Evolutionary conservation across 1,140 invertebrate species (phyloP), one percentile per base, ranked within the genome.

Genomic region (Lethocerus indicus): DNA sequence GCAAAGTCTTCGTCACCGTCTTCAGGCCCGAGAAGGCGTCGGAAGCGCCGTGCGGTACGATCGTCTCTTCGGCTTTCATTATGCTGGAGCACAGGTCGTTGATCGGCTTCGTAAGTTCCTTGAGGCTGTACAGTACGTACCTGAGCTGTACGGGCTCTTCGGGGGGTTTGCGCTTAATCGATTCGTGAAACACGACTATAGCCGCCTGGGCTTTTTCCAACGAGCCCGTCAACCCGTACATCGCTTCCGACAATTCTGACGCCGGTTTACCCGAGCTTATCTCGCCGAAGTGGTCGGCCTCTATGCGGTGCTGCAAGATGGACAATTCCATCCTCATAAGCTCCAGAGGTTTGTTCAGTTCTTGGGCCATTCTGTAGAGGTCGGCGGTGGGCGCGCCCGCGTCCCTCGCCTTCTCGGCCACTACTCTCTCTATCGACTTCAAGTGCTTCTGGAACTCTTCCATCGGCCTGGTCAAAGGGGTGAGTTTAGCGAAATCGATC

Each of bases 291-390:
- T 58, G 49, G 12, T 59, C 57, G 13, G 54, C 40, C 53, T 59
- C 57, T 37, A 59, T 57, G 49, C 58, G 51, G 42, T 58, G 57
- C 28, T 58, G 53, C 13, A 57, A 42, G 13, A 60, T 51, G 14
- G 55, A 55, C 40, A 57, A 52, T 35, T 60, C 58, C 20, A 53
- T 55, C 46, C 58, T 39, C 2, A 60, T 47, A 18, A 50, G 28
- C 41, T 60, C 57, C 25, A 60, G 47, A 26, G 58, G 58, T 45
- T 54, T 58, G 35, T 54, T 55, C 14, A 60, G 40, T 28, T 58
- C 52, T 42, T 56, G 55, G 0, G 53, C 53, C 21, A 57, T 32
- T 32, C 55, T 41, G 27, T 54, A 51, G 2, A 58, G 37, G 44
- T 58, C 48, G n/a, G n/a, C n/a, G 44, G 35, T 16, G 13, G 25